These are phyloP conservation scores for Hestina assimilis DNA, from an alignment of 1,140 invertebrate genomes.

Conservation along the genomic window DNA sequence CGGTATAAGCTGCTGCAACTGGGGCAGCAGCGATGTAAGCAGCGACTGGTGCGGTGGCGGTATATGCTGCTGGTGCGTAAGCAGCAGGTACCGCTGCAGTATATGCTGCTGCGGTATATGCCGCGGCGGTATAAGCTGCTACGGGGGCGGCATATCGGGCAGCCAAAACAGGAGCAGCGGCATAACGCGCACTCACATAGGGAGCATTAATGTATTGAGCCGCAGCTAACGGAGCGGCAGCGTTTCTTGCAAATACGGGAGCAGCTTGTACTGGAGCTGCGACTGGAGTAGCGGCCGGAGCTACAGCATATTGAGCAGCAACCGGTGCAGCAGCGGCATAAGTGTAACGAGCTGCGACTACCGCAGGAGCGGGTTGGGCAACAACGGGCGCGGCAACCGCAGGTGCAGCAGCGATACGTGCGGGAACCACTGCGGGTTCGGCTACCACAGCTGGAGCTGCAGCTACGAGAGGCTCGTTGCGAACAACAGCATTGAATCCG, in stretches of 20 bases:
- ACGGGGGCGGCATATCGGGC: slow-evolving; percentile 20
- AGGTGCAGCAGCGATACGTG: slow-evolving; percentile 23
- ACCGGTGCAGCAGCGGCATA: slow-evolving; percentile 32
- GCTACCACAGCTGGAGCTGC: slow-evolving; percentile 25
- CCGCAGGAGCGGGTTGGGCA: slow-evolving; percentile 28
- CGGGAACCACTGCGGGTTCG: slow-evolving; percentile 14
- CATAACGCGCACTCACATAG: slow-evolving; percentile 31
- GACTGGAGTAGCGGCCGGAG: slow-evolving; percentile 33
- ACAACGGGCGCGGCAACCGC: too few species aligned
- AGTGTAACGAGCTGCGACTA: slow-evolving; percentile 27
- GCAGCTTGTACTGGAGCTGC: slow-evolving; percentile 30
- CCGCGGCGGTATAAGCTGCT: slow-evolving; percentile 23
- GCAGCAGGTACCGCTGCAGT: slow-evolving; percentile 19
- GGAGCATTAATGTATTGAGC: slow-evolving; percentile 22
- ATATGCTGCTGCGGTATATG: slow-evolving; percentile 18
- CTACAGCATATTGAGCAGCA: slow-evolving; percentile 31
- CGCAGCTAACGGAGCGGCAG: slow-evolving; percentile 23
- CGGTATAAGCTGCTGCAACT: slow-evolving; percentile 19
- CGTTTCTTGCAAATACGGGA: slow-evolving; percentile 30
- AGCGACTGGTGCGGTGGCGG: slow-evolving; percentile 15
- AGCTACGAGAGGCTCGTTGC: slow-evolving; percentile 42
- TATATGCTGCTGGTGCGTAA: slow-evolving; percentile 28
- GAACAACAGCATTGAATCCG: slow-evolving; percentile 80
- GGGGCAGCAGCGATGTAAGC: slow-evolving; percentile 19
- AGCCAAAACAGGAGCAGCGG: slow-evolving; percentile 37